Percentiles rank a stretch among this genome's conserved stretches.
Evolutionary conservation across 2,113 vertebrate species (phyloP).

Genomic region (Nycticryphes semicollaris): DNA sequence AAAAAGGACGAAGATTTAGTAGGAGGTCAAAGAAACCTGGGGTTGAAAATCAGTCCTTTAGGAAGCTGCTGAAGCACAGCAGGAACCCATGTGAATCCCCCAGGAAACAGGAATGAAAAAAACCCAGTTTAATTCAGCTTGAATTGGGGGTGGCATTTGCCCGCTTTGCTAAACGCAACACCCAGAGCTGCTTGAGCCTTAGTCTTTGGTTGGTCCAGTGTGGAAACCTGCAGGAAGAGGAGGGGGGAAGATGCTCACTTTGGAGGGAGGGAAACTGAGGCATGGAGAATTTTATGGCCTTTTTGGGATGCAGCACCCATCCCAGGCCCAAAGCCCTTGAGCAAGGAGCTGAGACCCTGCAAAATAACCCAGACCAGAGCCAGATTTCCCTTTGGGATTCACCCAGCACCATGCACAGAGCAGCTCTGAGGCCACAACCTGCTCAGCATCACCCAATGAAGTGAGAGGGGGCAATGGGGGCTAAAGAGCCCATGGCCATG

Average conservation of each 20-base stretch:
- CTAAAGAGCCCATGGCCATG: fast-evolving
- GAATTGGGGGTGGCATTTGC: neutral
- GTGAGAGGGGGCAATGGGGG: too few relatives aligned
- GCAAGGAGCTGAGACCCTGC: neutral
- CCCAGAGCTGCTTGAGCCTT: neutral
- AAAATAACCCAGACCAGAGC: fast-evolving
- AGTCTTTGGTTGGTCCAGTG: neutral
- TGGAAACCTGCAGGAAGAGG: neutral
- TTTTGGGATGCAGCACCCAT: neutral
- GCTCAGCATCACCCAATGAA: neutral
- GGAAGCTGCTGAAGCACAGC: neutral
- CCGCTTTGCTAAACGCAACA: neutral
- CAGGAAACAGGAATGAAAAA: neutral
- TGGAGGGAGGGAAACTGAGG: neutral
- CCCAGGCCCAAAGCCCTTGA: neutral
- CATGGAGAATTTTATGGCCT: fast-evolving
- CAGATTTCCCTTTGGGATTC: neutral
- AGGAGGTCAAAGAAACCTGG: neutral
- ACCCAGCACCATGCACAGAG: neutral
- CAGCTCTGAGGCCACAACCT: fast-evolving
- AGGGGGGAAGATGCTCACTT: neutral
- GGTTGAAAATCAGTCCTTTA: neutral
- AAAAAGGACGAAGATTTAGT: neutral
- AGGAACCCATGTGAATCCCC: neutral
- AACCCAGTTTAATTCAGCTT: neutral